These are phyloP conservation scores for Ageneiosus marmoratus DNA, from an alignment of 2,113 vertebrate genomes.

Conservation along the genomic window DNA sequence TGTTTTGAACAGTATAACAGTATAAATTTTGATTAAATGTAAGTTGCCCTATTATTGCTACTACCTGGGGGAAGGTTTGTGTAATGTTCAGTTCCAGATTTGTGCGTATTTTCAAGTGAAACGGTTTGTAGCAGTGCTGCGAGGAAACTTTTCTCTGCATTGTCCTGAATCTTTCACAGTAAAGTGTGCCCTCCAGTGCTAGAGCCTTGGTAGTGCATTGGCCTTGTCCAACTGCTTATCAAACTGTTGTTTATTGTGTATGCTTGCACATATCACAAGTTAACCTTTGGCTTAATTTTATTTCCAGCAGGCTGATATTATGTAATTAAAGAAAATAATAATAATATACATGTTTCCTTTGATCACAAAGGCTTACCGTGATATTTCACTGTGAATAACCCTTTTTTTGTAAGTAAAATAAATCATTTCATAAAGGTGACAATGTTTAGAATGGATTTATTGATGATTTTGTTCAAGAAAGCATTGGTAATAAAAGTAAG, in stretches of 20 bases:
- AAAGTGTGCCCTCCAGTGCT: slow-evolving; percentile 12
- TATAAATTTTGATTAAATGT: neutral
- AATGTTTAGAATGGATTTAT: slow-evolving; percentile 27
- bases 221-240: neutral
- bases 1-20: neutral
- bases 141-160: slow-evolving; percentile 11
- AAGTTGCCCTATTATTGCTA: neutral
- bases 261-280: neutral
- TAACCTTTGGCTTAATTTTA: slow-evolving; percentile 8
- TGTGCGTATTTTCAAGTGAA: neutral
- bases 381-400: slow-evolving; percentile 67
- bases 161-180: slow-evolving; percentile 5
- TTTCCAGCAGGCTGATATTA: slow-evolving; percentile 31
- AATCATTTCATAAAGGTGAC: slow-evolving; percentile 64
- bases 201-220: neutral
- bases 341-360: slow-evolving; percentile 68
- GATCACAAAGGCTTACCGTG: slow-evolving; percentile 53
- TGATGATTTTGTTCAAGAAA: slow-evolving; percentile 2
- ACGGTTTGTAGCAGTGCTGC: neutral
- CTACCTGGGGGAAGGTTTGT: neutral
- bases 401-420: slow-evolving; percentile 66
- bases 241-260: slow-evolving; percentile 1
- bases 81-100: neutral
- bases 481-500: neutral
- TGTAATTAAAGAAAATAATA: slow-evolving; percentile 62